Evolutionary conservation across 2,797 vertebrate genomes (phyloP).

Genomic region (Champsocephalus gunnari): DNA sequence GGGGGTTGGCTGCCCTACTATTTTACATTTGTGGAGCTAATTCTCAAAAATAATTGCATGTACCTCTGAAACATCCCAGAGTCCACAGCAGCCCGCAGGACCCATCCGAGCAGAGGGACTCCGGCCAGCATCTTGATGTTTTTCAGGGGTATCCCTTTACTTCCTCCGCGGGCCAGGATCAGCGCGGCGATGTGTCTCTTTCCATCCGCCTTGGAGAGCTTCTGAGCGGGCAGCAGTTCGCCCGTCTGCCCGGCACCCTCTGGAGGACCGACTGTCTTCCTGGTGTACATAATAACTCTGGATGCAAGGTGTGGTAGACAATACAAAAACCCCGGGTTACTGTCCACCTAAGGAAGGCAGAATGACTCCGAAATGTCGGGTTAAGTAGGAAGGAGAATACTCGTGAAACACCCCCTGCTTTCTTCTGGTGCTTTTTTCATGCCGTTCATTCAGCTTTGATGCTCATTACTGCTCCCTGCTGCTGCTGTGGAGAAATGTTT

Average conservation of each 20-base stretch:
- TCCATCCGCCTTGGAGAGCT: conserved; percentile 36
- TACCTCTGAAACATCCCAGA: conserved; percentile 89
- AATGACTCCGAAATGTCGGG: too few species aligned
- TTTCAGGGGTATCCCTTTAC: conserved; percentile 94
- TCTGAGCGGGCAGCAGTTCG: not conserved
- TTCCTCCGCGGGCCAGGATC: conserved; percentile 92
- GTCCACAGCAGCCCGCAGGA: conserved; percentile 89
- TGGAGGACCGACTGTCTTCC: not conserved
- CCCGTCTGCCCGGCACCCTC: not conserved
- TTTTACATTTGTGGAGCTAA: not conserved
- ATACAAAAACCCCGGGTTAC: too few species aligned
- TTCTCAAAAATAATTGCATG: accelerated
- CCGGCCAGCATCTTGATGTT: conserved; percentile 93
- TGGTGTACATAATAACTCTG: not conserved
- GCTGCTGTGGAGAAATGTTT: too few species aligned
- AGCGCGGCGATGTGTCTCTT: conserved; percentile 84
- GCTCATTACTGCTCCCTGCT: too few species aligned
- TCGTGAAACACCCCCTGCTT: too few species aligned
- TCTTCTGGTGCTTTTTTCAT: too few species aligned
- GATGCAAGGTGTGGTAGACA: too few species aligned
- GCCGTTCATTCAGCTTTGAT: too few species aligned
- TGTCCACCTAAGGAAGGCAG: too few species aligned
- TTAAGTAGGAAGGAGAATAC: too few species aligned
- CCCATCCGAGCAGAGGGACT: conserved; percentile 93
- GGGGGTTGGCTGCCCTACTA: too few species aligned